Base-by-base conservation (phyloP, 2,797 vertebrate species). In the Coranthus polyacanthus region DNA sequence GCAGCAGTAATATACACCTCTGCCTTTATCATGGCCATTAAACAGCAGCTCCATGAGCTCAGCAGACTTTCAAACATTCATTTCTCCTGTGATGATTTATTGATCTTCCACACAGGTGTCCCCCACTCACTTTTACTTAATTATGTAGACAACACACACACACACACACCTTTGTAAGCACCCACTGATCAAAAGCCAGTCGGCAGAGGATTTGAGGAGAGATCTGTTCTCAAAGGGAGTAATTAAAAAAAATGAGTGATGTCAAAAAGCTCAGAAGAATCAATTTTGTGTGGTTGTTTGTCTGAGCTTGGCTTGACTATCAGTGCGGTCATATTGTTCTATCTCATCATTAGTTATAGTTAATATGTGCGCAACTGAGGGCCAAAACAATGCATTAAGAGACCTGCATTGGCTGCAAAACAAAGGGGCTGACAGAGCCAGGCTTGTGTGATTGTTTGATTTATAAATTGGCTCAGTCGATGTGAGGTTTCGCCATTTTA, bases 71-170 rank as follows among this genome's bases (percentile, higher is more conserved):
- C 36, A 53, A 51, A 41, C 15, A 75, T 15, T 34, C 58, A 17
- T 53, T 66, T 64, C 60, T 77, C 72, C 17, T 84, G 26, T 64
- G 71, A 85, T 88, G 53, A 84, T 85, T 86, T 81, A 89, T 86
- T 85, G 53, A 86, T 75, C 62, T 71, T 73, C 59, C 50, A 56
- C 65, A 61, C 68, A 81, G 64, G 66, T 78, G 29, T 32, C 44
- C 16, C 29, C 44, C 46, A 1, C 42, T 49, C 44, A 64, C 46
- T 58, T 77, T 84, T 34, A 64, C 44, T 75, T 60, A 64, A 83
- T 78, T 68, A 78, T 79, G 52, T 68, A 59, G 12, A 59, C 29
- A 36, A 64, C 74, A 71, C 36, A 59, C 29, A 49, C 46, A 41
- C 37, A 46, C 34, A 54, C 32, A 15, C 42, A 68, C 70, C 38